Evolutionary conservation across 2,797 vertebrate species (phyloP).

Genomic region (Pitangus sulphuratus): DNA sequence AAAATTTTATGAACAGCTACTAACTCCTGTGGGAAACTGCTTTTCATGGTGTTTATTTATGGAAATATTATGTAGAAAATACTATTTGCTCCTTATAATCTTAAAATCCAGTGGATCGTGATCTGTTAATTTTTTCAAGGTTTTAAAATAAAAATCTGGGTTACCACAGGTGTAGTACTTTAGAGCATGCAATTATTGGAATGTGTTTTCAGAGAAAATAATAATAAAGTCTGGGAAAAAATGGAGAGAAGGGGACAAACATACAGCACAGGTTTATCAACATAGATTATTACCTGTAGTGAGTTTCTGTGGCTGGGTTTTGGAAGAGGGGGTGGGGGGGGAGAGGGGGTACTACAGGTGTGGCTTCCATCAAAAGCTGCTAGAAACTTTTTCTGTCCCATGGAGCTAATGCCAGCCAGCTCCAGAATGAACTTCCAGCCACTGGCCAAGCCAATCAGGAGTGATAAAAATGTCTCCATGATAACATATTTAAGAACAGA

Average conservation of each 20-base stretch:
- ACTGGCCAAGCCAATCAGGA: too few species aligned
- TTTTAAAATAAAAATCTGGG: background rate
- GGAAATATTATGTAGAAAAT: background rate
- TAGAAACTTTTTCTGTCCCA: too few species aligned
- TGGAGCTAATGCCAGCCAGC: too few species aligned
- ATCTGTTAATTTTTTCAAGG: background rate
- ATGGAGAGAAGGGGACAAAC: background rate
- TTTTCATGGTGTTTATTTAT: background rate
- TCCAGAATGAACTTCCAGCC: too few species aligned
- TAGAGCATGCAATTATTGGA: background rate
- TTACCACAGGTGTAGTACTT: background rate
- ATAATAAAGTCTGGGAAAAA: background rate
- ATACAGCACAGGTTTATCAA: background rate
- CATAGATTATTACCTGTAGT: background rate
- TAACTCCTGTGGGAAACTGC: background rate
- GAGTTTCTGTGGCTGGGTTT: too few species aligned
- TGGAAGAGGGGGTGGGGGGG: too few species aligned
- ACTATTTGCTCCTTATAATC: background rate
- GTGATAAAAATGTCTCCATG: too few species aligned
- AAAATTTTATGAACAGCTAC: background rate
- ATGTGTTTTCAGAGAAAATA: background rate
- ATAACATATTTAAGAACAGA: too few species aligned
- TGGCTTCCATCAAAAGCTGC: too few species aligned
- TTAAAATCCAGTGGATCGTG: background rate
- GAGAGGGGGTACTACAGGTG: too few species aligned